Evolutionary conservation across 2,113 vertebrate species (phyloP).

Genomic region (Podilymbus podiceps): DNA sequence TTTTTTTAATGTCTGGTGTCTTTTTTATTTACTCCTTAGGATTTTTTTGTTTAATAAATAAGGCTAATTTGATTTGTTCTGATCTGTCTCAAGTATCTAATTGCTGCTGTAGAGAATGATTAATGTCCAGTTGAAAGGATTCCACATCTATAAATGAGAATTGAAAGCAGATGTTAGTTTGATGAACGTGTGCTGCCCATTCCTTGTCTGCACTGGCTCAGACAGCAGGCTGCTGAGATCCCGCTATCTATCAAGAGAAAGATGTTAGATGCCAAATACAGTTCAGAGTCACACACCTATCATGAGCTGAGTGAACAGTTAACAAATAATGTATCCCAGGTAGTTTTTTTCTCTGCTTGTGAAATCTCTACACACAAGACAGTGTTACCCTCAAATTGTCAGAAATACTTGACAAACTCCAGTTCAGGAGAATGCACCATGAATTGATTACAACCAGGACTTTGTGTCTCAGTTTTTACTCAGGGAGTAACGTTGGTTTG

Average conservation of each 20-base stretch:
- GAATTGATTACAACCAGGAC: not conserved
- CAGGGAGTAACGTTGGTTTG: not conserved
- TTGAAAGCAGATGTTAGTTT: slow-evolving; percentile 72
- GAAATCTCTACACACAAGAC: not conserved
- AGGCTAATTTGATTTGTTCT: slow-evolving; percentile 50
- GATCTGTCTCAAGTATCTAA: slow-evolving; percentile 54
- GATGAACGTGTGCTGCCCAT: slow-evolving; percentile 58
- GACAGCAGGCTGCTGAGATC: slow-evolving; percentile 49
- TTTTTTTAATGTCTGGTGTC: not conserved
- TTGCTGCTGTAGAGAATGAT: slow-evolving; percentile 63
- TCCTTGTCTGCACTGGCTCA: slow-evolving; percentile 26
- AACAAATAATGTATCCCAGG: slow-evolving; percentile 32
- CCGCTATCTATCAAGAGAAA: slow-evolving; percentile 55
- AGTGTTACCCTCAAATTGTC: not conserved
- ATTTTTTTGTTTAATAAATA: slow-evolving; percentile 45
- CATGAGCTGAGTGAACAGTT: slow-evolving; percentile 20
- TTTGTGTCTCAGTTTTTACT: not conserved
- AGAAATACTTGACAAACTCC: slow-evolving; percentile 15
- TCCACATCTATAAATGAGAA: slow-evolving; percentile 63
- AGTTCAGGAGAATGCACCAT: not conserved
- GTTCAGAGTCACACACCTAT: slow-evolving; percentile 44
- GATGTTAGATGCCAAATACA: slow-evolving; percentile 51
- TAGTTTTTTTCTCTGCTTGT: not conserved
- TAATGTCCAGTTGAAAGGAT: slow-evolving; percentile 69
- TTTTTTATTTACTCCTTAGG: not conserved